Base-by-base conservation (phyloP, 1,140 invertebrate genomes). In the Drosophila yakuba region DNA sequence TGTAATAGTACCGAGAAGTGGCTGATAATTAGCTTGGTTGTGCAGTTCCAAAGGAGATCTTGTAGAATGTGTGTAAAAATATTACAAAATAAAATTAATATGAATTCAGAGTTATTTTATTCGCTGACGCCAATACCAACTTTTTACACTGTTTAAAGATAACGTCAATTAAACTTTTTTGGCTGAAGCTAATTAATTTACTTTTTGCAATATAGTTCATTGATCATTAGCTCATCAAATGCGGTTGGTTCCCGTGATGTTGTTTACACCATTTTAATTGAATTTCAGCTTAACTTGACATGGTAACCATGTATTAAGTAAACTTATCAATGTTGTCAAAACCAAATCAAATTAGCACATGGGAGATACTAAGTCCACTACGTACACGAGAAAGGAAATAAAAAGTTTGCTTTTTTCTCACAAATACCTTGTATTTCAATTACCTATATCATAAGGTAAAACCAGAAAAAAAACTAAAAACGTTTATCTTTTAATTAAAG, bases 211-310 rank as follows among this genome's bases (percentile, higher is more conserved):
- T 17, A 14, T 41, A 36, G 64, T 43, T 67, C 64, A 68, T 35
- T 52, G 61, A 66, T 47, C 64, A 52, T 44, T 38, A 39, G 32
- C 28, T 47, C 41, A 6, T 55, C 41, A 38, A 43, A 17, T 10
- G 23, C 35, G 54, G 63, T 69, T 63, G 36, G 63, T 20, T 38
- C 3, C 35, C 52, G 17, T 44, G 44, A 35, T 69, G 57, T 56
- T 79, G 76, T 80, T 80, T 80, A 80, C 63, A 45, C 28, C 15
- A 59, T 61, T 59, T 80, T 80, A 80, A 80, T 80, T 71, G 61
- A 75, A 71, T 80, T 80, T 63, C 55, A 35, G 38, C 56, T 76
- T 36, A 55, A 55, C 56, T 59, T 44, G 28, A 59, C 55, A 55
- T 47, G 50, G 48, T 17, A 39, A 55, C n/a, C 48, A 50, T 75